These are phyloP conservation scores for Micropoecilia bifurca DNA, from an alignment of 2,797 vertebrate genomes.

Conservation along the genomic window DNA sequence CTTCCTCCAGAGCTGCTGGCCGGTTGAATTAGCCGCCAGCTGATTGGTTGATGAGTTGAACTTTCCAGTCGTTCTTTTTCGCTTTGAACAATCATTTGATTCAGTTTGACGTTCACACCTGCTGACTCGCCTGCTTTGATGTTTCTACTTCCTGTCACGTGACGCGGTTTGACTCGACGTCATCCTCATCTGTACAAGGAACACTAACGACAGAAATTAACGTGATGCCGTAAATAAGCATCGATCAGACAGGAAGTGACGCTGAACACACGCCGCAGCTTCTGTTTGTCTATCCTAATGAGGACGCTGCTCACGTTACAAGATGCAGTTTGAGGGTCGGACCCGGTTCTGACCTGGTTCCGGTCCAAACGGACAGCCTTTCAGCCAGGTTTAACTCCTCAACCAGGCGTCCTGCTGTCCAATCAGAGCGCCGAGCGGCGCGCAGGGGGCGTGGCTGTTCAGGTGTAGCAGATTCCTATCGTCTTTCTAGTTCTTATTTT, in stretches of 20 bases:
- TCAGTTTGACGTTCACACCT: background rate
- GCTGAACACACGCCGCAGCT: background rate
- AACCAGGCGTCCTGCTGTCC: background rate
- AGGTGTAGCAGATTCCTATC: constrained; percentile 72
- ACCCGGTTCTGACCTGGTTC: background rate
- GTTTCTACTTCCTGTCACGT: background rate
- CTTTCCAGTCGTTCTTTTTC: background rate
- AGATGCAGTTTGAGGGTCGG: background rate
- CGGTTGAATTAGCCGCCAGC: background rate
- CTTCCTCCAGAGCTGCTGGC: background rate
- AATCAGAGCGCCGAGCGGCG: constrained; percentile 17
- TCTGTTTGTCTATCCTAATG: background rate
- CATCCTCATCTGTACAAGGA: background rate
- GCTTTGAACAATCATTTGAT: background rate
- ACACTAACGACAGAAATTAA: background rate
- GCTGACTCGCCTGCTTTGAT: background rate
- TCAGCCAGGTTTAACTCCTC: background rate
- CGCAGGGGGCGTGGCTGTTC: constrained; percentile 22
- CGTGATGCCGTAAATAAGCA: background rate
- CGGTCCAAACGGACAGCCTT: background rate
- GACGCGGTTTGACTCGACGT: background rate
- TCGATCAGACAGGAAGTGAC: background rate
- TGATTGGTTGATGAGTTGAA: background rate
- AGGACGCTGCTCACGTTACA: background rate
- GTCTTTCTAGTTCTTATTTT: constrained; percentile 72